Percentiles rank a stretch among this genome's conserved stretches.
phyloP scores from a whole-genome alignment of 2,888 invertebrate species.

The Hyppa rectilinea region DNA sequence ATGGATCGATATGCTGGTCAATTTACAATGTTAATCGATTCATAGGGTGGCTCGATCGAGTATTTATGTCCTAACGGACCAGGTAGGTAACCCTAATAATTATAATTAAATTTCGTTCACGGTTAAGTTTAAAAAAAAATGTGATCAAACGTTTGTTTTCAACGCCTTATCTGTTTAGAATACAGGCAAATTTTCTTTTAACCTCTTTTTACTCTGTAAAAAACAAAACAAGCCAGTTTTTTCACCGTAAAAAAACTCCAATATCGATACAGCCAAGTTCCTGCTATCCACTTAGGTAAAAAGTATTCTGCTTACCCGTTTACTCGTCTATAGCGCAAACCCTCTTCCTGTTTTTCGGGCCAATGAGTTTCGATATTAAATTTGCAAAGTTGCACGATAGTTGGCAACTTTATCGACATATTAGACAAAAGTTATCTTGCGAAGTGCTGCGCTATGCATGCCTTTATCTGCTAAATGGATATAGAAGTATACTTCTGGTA shows the following conservation, averaged over 20 bases:
- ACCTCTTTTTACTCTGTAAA: not conserved
- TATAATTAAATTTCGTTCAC: not conserved
- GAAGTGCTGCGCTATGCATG: slow-evolving; percentile 49
- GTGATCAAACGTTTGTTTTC: no score
- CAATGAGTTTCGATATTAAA: slow-evolving; percentile 74
- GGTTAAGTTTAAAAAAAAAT: no score
- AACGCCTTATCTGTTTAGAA: not conserved
- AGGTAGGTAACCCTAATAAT: no score
- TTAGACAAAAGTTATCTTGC: slow-evolving; percentile 70
- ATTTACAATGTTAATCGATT: not conserved
- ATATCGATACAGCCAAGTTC: slow-evolving; percentile 36
- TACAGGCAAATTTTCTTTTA: no score
- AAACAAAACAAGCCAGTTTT: slow-evolving; percentile 15
- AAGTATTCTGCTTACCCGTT: slow-evolving; percentile 59
- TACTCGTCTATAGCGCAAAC: slow-evolving; percentile 55
- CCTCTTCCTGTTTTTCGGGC: slow-evolving; percentile 71
- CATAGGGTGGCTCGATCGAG: not conserved
- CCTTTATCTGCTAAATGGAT: slow-evolving; percentile 58
- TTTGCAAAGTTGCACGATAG: slow-evolving; percentile 71
- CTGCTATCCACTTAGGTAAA: slow-evolving; percentile 50
- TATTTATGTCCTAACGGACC: no score
- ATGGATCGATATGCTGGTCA: not conserved
- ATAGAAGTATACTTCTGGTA: slow-evolving; percentile 47
- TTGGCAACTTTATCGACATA: slow-evolving; percentile 71
- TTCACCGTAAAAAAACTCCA: slow-evolving; percentile 15